phyloP scores from a whole-genome alignment of 1,140 invertebrate genomes.

The Pogonomyrmex barbatus region DNA sequence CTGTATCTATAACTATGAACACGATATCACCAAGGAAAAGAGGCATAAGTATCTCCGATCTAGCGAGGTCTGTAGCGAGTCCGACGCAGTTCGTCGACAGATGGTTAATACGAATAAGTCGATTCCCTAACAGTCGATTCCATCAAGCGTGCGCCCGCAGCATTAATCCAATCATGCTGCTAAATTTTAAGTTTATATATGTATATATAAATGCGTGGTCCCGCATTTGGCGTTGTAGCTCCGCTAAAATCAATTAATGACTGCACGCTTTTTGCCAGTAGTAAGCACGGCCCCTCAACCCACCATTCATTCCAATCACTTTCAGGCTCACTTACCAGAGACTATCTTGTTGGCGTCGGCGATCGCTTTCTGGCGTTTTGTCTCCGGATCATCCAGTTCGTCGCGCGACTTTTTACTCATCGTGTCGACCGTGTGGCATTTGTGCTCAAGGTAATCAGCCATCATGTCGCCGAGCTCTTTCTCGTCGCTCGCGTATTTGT shows the following conservation, averaged over 20 bases:
- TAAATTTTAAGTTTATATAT: slow-evolving; percentile 29
- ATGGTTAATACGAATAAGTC: slow-evolving; percentile 67
- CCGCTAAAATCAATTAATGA: slow-evolving; percentile 49
- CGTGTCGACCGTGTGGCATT: slow-evolving; percentile 81
- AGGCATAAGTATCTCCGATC: slow-evolving; percentile 55
- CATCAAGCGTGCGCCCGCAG: slow-evolving; percentile 71
- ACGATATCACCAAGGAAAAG: slow-evolving; percentile 73
- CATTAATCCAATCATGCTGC: slow-evolving; percentile 71
- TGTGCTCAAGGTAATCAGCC: slow-evolving; percentile 84
- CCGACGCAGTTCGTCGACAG: slow-evolving; percentile 49
- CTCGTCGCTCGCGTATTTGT: slow-evolving; percentile 85
- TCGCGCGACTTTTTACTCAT: slow-evolving; percentile 83
- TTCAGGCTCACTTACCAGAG: slow-evolving; percentile 81
- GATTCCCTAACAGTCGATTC: slow-evolving; percentile 22
- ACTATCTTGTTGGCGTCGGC: slow-evolving; percentile 84
- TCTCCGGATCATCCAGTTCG: slow-evolving; percentile 82
- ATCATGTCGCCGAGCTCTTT: slow-evolving; percentile 85
- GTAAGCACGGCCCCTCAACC: slow-evolving; percentile 85
- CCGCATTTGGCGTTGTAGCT: slow-evolving; percentile 57
- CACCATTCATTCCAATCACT: slow-evolving; percentile 67
- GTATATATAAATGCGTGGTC: slow-evolving; percentile 44
- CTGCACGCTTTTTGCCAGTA: slow-evolving; percentile 68
- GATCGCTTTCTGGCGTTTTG: slow-evolving; percentile 82
- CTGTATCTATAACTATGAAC: slow-evolving; percentile 77
- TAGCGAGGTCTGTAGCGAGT: slow-evolving; percentile 51